Evolutionary conservation across 2,888 invertebrate genomes (phyloP).

Genomic region (Sinhomidia bicolor): DNA sequence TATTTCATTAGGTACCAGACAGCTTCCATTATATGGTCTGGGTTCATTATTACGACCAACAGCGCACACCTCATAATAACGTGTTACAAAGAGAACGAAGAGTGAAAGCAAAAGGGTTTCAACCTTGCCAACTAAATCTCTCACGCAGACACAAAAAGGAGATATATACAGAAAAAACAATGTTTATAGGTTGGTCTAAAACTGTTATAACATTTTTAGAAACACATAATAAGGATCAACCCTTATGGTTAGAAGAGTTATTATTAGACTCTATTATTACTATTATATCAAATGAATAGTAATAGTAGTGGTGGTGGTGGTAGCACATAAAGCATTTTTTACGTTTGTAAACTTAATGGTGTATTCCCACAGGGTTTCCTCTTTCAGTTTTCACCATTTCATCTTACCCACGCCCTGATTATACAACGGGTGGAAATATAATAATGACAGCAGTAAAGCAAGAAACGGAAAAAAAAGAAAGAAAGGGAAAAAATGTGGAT

Average conservation of each 20-base stretch:
- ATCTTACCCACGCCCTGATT: slow-evolving; percentile 54
- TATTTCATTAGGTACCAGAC: slow-evolving; percentile 72
- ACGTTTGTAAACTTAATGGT: slow-evolving; percentile 11
- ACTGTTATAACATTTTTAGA: not conserved
- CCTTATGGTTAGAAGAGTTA: not conserved
- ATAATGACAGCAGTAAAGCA: slow-evolving; percentile 50
- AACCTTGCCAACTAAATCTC: slow-evolving; percentile 11
- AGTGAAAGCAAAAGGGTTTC: slow-evolving; percentile 31
- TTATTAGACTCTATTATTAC: not conserved
- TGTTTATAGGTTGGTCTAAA: slow-evolving; percentile 6
- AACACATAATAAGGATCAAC: not conserved
- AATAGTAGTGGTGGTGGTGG: too few species aligned
- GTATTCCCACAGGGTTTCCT: slow-evolving; percentile 39
- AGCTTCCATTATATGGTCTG: slow-evolving; percentile 53
- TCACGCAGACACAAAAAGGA: slow-evolving; percentile 3
- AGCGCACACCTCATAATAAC: slow-evolving; percentile 55
- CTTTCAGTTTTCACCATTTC: slow-evolving; percentile 50
- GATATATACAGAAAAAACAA: slow-evolving; percentile 13
- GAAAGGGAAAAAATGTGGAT: not conserved
- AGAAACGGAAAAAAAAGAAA: slow-evolving; percentile 19
- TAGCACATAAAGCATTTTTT: not conserved
- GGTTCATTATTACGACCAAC: slow-evolving; percentile 33
- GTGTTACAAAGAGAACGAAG: slow-evolving; percentile 25
- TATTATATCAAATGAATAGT: not conserved
- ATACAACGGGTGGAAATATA: slow-evolving; percentile 28